A percentile compares a stretch with the other conserved stretches of the same genome.
These are phyloP conservation scores for Hypanus sabinus DNA, from an alignment of 2,113 vertebrate genomes.

Conservation along the genomic window DNA sequence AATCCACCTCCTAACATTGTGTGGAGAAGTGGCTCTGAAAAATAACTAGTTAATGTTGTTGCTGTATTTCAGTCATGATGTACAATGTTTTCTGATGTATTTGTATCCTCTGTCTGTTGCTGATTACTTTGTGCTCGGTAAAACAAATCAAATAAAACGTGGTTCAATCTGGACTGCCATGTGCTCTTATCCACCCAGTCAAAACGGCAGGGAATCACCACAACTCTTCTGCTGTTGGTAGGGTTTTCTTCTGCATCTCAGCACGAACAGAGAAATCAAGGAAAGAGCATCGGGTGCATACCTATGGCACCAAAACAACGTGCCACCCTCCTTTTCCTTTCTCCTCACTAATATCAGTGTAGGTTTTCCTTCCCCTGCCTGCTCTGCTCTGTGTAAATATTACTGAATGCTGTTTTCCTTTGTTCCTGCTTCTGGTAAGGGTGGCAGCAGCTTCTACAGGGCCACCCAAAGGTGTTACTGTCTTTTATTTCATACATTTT, in stretches of 20 bases:
- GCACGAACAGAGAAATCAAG: not conserved
- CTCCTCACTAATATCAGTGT: not conserved
- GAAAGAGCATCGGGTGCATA: not conserved
- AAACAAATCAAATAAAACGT: not conserved
- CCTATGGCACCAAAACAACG: not conserved
- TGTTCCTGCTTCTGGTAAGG: not conserved
- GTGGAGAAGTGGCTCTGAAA: not conserved
- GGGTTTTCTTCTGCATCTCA: not conserved
- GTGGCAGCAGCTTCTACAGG: too few relatives aligned
- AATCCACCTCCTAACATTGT: not conserved
- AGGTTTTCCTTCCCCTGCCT: not conserved
- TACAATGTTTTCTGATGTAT: not conserved
- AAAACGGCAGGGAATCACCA: not conserved
- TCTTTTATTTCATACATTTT: too few relatives aligned
- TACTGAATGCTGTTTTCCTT: not conserved
- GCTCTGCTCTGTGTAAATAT: not conserved
- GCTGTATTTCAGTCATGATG: not conserved
- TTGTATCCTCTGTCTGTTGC: not conserved
- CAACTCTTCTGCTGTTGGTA: not conserved
- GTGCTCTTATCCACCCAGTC: not conserved
- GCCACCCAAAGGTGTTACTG: too few relatives aligned
- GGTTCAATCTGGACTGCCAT: not conserved
- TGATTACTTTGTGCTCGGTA: slow-evolving; percentile 9
- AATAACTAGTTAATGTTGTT: not conserved
- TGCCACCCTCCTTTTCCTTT: not conserved